Conservation (phyloP, 2,888 invertebrate genomes). For the Drosophila buzzatii region DNA sequence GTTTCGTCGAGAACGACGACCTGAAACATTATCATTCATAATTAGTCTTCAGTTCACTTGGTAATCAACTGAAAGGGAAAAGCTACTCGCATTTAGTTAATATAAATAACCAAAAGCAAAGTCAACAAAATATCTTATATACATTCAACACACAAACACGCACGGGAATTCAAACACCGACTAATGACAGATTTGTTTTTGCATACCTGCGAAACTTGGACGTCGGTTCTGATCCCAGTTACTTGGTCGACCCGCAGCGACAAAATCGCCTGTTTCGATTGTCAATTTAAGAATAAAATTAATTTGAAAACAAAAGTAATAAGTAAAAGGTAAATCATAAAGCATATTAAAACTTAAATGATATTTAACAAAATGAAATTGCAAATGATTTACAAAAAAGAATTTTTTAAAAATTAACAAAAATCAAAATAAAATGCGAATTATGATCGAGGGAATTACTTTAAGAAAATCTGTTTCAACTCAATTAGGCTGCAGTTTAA, state of each 20-base stretch:
- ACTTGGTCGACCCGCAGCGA: conserved; percentile 94
- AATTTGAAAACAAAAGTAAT: conserved; percentile 25
- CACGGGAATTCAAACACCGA: conserved; percentile 38
- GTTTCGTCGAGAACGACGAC: conserved; percentile 93
- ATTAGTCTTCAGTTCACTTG: not conserved
- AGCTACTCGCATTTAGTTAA: conserved; percentile 29
- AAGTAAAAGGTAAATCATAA: conserved; percentile 40
- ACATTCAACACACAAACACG: conserved; percentile 37
- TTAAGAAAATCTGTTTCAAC: not conserved
- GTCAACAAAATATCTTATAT: conserved; percentile 12
- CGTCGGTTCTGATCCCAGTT: conserved; percentile 92
- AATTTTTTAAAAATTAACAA: not conserved
- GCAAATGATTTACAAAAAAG: not conserved
- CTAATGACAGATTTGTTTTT: conserved; percentile 30
- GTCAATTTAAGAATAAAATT: conserved; percentile 46
- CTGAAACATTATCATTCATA: conserved; percentile 78
- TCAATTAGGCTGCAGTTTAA: not conserved
- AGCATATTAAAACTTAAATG: conserved; percentile 15
- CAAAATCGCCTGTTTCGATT: conserved; percentile 84
- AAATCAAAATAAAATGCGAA: not conserved
- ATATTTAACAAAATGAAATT: conserved; percentile 5
- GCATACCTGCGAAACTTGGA: conserved; percentile 90
- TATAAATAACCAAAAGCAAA: conserved; percentile 1
- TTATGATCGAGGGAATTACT: not conserved
- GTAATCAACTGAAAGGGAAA: not conserved